phyloP scores from a whole-genome alignment of 2,113 vertebrate genomes.

The Phocoena sinus region DNA sequence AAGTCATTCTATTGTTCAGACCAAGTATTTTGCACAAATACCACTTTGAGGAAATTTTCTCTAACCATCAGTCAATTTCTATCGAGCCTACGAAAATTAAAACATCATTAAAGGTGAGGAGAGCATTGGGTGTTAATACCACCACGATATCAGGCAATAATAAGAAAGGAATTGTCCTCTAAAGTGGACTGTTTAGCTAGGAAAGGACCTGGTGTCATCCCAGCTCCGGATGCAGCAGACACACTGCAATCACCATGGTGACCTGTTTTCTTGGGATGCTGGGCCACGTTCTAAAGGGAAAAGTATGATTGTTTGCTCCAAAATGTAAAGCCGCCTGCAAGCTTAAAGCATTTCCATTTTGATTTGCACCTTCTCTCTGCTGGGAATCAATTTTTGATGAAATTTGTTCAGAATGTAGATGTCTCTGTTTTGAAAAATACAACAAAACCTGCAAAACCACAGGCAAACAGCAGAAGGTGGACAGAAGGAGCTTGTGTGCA shows the following conservation, averaged over 20 bases:
- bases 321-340: neutral
- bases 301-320: neutral
- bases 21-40: too few relatives aligned
- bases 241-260: rapidly evolving
- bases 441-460: neutral
- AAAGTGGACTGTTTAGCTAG: too few relatives aligned
- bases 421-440: neutral
- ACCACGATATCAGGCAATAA: rapidly evolving
- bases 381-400: neutral
- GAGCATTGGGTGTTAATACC: neutral
- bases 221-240: rapidly evolving
- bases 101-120: too few relatives aligned
- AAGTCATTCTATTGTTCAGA: neutral
- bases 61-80: neutral
- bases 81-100: neutral
- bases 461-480: neutral
- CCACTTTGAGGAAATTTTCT: neutral
- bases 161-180: rapidly evolving
- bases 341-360: neutral
- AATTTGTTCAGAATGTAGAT: neutral
- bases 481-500: rapidly evolving
- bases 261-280: neutral
- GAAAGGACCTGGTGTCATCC: rapidly evolving
- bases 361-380: neutral
- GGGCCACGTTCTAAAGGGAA: neutral